Percentiles rank a stretch among this genome's conserved stretches.
Evolutionary conservation across 2,888 invertebrate genomes (phyloP).

Genomic region (Thecocarcelia acutangulata): DNA sequence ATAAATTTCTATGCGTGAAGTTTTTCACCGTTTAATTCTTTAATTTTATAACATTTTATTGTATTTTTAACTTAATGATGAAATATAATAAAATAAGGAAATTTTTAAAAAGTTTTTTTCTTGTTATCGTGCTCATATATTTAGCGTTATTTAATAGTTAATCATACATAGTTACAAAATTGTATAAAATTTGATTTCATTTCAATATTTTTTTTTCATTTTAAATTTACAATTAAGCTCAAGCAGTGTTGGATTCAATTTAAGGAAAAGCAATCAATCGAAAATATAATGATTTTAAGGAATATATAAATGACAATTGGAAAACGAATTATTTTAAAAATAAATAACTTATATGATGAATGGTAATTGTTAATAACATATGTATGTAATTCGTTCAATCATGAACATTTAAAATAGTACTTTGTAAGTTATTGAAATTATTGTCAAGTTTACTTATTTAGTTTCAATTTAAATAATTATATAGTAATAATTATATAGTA

Average conservation of each 20-base stretch:
- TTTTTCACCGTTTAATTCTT: too few species aligned
- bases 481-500: not conserved
- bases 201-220: constrained; percentile 10
- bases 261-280: not conserved
- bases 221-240: constrained; percentile 56
- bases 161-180: constrained; percentile 52
- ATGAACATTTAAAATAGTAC: constrained; percentile 25
- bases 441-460: constrained; percentile 61
- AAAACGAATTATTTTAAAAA: not conserved
- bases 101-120: not conserved
- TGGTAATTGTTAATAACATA: not conserved
- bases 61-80: not conserved
- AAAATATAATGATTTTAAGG: not conserved
- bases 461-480: not conserved
- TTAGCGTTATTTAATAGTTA: constrained; percentile 43
- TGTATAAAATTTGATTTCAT: constrained; percentile 55
- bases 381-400: not conserved
- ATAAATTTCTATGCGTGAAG: too few species aligned
- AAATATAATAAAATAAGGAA: not conserved
- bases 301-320: not conserved
- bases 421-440: constrained; percentile 50
- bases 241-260: constrained; percentile 48
- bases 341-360: constrained; percentile 1
- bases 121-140: constrained; percentile 6
- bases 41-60: too few species aligned